phyloP scores from a whole-genome alignment of 53 echinoderm and acorn worm species.

The Patiria pectinifera region DNA sequence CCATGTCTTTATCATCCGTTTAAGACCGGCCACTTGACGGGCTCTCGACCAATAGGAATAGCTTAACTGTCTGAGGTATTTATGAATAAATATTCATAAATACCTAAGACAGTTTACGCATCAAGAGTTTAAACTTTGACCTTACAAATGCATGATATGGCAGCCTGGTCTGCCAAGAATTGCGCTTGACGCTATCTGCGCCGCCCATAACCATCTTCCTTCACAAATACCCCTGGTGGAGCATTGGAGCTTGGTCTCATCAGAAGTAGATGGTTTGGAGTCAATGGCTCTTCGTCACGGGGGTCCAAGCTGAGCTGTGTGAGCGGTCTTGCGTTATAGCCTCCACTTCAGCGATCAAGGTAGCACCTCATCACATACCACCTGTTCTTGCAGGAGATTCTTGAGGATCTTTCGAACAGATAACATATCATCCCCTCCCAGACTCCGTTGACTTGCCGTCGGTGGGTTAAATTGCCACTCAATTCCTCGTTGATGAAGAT shows the following conservation, averaged over 20 bases:
- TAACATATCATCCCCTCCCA: conserved; percentile 74
- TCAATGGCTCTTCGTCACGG: conserved; percentile 62
- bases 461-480: conserved; percentile 78
- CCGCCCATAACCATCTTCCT: conserved; percentile 50
- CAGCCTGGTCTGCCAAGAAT: conserved; percentile 58
- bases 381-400: conserved; percentile 54
- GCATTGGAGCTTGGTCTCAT: conserved; percentile 10
- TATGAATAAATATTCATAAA: too few species aligned
- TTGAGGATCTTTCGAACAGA: conserved; percentile 62
- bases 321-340: conserved; percentile 68
- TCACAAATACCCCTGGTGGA: conserved; percentile 58
- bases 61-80: too few species aligned
- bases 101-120: too few species aligned
- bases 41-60: too few species aligned
- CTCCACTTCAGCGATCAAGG: conserved; percentile 72
- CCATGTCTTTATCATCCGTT: too few species aligned
- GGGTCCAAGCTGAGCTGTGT: conserved; percentile 65
- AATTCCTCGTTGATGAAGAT: conserved; percentile 47
- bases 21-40: too few species aligned
- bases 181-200: conserved; percentile 71
- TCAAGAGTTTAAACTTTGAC: too few species aligned
- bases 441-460: conserved; percentile 46
- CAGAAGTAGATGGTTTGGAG: conserved; percentile 74
- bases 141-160: too few species aligned
- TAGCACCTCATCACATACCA: conserved; percentile 52